Conservation (phyloP, 2,797 vertebrate species). For the Megalops cyprinoides region DNA sequence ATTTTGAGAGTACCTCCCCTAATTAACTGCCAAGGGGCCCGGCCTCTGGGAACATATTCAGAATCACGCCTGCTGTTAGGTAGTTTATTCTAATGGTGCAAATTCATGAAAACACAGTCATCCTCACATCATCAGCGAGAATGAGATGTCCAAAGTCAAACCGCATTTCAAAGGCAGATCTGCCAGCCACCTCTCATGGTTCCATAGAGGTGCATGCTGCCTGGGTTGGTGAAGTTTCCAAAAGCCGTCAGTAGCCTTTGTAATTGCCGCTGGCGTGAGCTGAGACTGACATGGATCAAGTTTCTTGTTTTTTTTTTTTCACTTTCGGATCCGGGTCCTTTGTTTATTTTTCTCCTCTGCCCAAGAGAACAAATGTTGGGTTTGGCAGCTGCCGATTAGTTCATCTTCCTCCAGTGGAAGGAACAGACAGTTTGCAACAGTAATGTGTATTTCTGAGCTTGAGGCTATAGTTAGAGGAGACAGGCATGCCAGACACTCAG, state of each 20-base stretch:
- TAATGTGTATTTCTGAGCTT: conserved; percentile 19
- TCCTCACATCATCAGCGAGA: not conserved
- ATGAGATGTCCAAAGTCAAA: conserved; percentile 4
- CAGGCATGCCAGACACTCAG: conserved; percentile 15
- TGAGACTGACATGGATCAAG: not conserved
- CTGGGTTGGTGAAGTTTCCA: conserved; percentile 1
- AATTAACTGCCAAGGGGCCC: not conserved
- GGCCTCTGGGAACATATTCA: conserved; percentile 17
- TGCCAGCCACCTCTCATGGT: not conserved
- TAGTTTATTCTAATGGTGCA: conserved; percentile 1
- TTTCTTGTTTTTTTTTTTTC: conserved; percentile 22
- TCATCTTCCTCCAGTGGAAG: conserved; percentile 18
- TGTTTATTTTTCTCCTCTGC: conserved; percentile 28
- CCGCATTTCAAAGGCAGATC: conserved; percentile 3
- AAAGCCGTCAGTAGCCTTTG: not conserved
- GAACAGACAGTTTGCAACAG: conserved; percentile 16
- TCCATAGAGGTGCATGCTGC: not conserved
- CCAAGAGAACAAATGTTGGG: conserved; percentile 35
- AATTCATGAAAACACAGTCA: conserved; percentile 24
- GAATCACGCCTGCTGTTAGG: not conserved
- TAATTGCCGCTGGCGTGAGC: conserved; percentile 20
- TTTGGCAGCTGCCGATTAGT: conserved; percentile 29
- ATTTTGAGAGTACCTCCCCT: not conserved
- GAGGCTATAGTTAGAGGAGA: conserved; percentile 1
- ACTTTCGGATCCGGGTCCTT: conserved; percentile 16